Percentiles rank a stretch among this genome's conserved stretches.
Evolutionary conservation across 2,113 vertebrate genomes (phyloP).

Genomic region (Lutjanus erythropterus): DNA sequence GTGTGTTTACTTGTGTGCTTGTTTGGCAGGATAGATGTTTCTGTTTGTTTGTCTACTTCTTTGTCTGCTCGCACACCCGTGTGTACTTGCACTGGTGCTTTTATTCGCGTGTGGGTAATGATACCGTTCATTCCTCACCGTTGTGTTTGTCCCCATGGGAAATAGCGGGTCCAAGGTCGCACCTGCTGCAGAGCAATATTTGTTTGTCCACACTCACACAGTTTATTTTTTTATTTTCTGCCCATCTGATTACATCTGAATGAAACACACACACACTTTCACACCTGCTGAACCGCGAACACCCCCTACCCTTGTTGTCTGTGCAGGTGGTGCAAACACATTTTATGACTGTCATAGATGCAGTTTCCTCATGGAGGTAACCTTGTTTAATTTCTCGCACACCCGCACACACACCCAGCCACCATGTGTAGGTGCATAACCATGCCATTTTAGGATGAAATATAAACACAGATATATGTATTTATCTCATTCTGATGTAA

Average conservation of each 20-base stretch:
- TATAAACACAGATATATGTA: not conserved
- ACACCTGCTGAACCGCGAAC: slow-evolving; percentile 35
- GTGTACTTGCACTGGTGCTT: slow-evolving; percentile 45
- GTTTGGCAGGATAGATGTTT: slow-evolving; percentile 55
- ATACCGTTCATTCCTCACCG: slow-evolving; percentile 59
- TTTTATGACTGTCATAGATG: slow-evolving; percentile 26
- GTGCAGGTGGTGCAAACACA: slow-evolving; percentile 49
- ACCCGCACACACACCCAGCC: not conserved
- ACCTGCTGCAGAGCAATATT: slow-evolving; percentile 75
- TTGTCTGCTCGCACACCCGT: slow-evolving; percentile 33
- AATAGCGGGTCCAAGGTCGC: slow-evolving; percentile 74
- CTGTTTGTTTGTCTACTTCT: slow-evolving; percentile 52
- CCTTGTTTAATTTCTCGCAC: slow-evolving; percentile 33
- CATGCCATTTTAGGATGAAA: not conserved
- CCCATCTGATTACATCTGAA: slow-evolving; percentile 64
- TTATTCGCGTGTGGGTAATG: slow-evolving; percentile 57
- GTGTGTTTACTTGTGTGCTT: slow-evolving; percentile 4
- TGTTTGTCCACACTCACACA: slow-evolving; percentile 47
- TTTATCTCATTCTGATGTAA: not conserved
- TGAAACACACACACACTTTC: slow-evolving; percentile 46
- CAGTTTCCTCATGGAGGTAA: slow-evolving; percentile 27
- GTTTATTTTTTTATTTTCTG: slow-evolving; percentile 50
- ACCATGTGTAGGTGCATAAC: not conserved
- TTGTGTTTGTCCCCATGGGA: slow-evolving; percentile 57
- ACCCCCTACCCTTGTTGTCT: slow-evolving; percentile 23